These are phyloP conservation scores for Xenopus petersii DNA, from an alignment of 2,797 vertebrate genomes.

Conservation along the genomic window DNA sequence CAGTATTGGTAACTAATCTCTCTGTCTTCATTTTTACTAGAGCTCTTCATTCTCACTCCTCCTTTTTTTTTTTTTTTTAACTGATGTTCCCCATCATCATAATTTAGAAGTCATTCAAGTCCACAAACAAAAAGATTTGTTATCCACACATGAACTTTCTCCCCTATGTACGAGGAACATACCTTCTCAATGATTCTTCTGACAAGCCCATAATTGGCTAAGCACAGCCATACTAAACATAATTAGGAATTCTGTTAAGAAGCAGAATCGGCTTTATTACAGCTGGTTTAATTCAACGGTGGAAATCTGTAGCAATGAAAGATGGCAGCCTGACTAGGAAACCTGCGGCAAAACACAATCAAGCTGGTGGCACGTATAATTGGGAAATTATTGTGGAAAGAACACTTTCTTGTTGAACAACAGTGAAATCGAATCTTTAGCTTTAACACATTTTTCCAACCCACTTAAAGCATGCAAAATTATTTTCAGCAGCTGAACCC, in stretches of 20 bases:
- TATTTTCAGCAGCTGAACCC: slow-evolving; percentile 37
- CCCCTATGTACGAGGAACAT: background rate
- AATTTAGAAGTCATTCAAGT: too few relatives aligned
- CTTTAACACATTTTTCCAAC: slow-evolving; percentile 37
- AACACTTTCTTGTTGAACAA: slow-evolving; percentile 11
- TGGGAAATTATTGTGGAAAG: slow-evolving; percentile 9
- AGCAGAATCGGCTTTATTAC: slow-evolving; percentile 1
- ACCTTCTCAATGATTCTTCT: slow-evolving; percentile 1
- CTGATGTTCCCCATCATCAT: too few relatives aligned
- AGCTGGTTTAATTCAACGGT: slow-evolving; percentile 1
- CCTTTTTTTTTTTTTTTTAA: too few relatives aligned
- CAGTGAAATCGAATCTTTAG: slow-evolving; percentile 19
- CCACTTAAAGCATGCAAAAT: slow-evolving; percentile 34
- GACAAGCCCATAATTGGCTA: slow-evolving; percentile 3
- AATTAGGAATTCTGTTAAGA: slow-evolving; percentile 20
- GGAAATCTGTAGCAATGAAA: background rate
- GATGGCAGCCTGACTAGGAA: background rate
- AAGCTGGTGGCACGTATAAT: slow-evolving; percentile 1
- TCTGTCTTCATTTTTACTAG: too few relatives aligned
- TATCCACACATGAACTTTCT: background rate
- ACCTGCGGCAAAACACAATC: slow-evolving; percentile 5
- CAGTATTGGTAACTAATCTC: too few relatives aligned
- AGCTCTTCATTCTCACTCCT: too few relatives aligned
- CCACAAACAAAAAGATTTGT: background rate
- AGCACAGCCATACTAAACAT: slow-evolving; percentile 12